Base-by-base conservation (phyloP, 1,140 invertebrate species). In the Drosophila ironensis region DNA sequence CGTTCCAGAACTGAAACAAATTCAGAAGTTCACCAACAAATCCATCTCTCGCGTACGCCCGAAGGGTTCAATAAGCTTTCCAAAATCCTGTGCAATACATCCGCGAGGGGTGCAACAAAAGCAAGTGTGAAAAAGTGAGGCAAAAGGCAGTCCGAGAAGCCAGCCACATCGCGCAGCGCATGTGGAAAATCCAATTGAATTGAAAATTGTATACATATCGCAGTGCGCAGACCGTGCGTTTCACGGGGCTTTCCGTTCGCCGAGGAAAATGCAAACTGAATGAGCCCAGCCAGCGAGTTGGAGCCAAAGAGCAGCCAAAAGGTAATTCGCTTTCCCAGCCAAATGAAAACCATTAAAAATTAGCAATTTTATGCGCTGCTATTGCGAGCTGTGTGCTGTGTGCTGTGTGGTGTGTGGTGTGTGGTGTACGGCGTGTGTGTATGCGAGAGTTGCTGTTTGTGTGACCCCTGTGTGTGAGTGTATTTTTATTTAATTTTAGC, bases 121-220 rank as follows among this genome's bases (percentile, higher is more conserved):
- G n/a, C n/a, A n/a, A n/a, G 52, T 59, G 60, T 82, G 73, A 75
- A 64, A 78, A 87, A 84, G 73, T 76, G 64, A 63, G 70, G 63
- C 64, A 77, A 72, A 78, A n/a, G n/a, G n/a, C n/a, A n/a, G n/a
- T n/a, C n/a, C n/a, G n/a, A n/a, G n/a, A n/a, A n/a, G n/a, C n/a
- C n/a, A 84, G 63, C 69, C 56, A 68, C 52, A 86, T 68, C 66
- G 61, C n/a, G n/a, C n/a, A n/a, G n/a, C 74, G 80, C 74, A 72
- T 84, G 72, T 73, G 71, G 74, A 82, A n/a, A 73, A 71, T 60
- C 51, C 72, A 81, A 75, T 63, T 73, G 70, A 64, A 78, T 84
- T 82, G 73, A 82, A 72, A 57, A 59, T 75, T 71, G 46, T 63
- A 72, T 76, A 72, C 52, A 67, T 72, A 73, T 68, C n/a, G n/a